phyloP scores from a whole-genome alignment of 2,797 vertebrate genomes.

The Sphaeramia orbicularis region DNA sequence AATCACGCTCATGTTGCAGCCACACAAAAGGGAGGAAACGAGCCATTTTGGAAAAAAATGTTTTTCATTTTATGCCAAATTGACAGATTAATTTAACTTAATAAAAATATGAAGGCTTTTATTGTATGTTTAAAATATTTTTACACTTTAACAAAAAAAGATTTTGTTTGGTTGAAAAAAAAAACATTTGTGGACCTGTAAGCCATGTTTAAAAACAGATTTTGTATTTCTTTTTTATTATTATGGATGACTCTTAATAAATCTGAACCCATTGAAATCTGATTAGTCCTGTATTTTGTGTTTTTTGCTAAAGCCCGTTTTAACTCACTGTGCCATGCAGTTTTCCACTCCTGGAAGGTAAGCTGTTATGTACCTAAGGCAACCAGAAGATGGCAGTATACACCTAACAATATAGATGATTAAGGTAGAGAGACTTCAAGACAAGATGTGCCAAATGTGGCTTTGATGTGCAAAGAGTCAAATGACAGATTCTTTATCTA shows the following conservation, averaged over 20 bases:
- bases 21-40: slow-evolving; percentile 24
- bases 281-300: background rate
- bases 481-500: slow-evolving; percentile 10
- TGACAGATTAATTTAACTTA: slow-evolving; percentile 61
- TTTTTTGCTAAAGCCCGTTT: background rate
- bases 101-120: slow-evolving; percentile 72
- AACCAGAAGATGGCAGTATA: slow-evolving; percentile 73
- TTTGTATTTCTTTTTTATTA: slow-evolving; percentile 40
- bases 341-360: background rate
- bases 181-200: slow-evolving; percentile 45
- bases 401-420: background rate
- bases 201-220: slow-evolving; percentile 52
- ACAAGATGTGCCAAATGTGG: background rate
- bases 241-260: slow-evolving; percentile 71
- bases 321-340: background rate
- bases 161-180: slow-evolving; percentile 41
- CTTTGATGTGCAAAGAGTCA: slow-evolving; percentile 6
- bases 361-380: slow-evolving; percentile 4
- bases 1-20: slow-evolving; percentile 2
- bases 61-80: slow-evolving; percentile 36
- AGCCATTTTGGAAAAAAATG: background rate
- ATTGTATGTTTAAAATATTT: slow-evolving; percentile 59
- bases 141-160: slow-evolving; percentile 53
- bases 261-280: slow-evolving; percentile 47
- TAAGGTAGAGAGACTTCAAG: background rate